Conservation (phyloP, 2,797 vertebrate species). For the Phoxinus dragarum region DNA sequence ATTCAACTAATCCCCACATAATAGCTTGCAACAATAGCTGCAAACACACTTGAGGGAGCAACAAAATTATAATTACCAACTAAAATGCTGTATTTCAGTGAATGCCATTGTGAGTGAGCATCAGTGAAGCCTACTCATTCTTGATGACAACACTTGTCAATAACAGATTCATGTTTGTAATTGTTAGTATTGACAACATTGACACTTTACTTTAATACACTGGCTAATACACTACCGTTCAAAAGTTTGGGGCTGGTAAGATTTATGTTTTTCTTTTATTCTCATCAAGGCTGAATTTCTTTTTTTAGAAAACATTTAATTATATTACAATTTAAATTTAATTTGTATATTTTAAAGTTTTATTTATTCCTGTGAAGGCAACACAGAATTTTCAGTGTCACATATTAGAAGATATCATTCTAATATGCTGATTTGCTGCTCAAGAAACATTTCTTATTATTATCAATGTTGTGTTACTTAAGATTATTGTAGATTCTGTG, state of each 20-base stretch:
- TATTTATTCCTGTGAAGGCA: constrained; percentile 2
- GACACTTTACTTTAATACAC: neutral
- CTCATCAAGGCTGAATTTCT: neutral
- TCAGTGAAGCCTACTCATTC: neutral
- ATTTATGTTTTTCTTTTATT: neutral
- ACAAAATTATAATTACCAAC: neutral
- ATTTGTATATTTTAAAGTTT: too few species aligned
- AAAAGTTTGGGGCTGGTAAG: neutral
- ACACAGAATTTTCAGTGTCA: neutral
- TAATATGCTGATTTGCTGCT: neutral
- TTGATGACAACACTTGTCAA: neutral
- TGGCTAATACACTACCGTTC: neutral
- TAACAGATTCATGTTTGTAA: neutral
- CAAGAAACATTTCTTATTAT: neutral
- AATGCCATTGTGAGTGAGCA: neutral
- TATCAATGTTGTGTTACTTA: neutral
- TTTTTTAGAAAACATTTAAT: too few species aligned
- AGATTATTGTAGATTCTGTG: neutral
- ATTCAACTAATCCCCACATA: neutral
- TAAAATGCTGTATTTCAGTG: neutral
- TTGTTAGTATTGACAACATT: neutral
- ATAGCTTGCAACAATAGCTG: neutral
- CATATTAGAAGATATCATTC: neutral
- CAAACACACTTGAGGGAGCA: neutral
- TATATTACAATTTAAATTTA: too few species aligned